Conservation (phyloP, 2,888 invertebrate species). For the Rotaria magnacalcarata region DNA sequence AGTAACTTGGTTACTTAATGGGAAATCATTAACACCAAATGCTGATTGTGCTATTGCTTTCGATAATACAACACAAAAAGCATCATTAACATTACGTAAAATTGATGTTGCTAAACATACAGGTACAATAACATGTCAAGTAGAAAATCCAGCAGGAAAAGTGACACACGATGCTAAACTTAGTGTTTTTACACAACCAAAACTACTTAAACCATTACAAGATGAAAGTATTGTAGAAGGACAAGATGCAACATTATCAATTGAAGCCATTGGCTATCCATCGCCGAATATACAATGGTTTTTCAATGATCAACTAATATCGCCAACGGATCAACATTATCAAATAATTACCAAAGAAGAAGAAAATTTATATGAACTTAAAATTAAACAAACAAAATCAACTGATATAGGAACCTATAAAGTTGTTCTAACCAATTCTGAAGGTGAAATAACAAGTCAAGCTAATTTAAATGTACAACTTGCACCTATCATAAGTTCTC, state of each 20-base stretch:
- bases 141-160: constrained; percentile 3
- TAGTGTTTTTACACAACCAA: background rate
- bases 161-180: constrained; percentile 8
- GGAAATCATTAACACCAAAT: background rate
- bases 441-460: background rate
- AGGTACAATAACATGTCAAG: constrained; percentile 17
- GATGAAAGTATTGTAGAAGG: constrained; percentile 55
- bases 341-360: background rate
- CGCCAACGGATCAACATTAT: constrained; percentile 14
- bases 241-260: constrained; percentile 61
- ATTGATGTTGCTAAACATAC: constrained; percentile 25
- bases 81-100: constrained; percentile 4
- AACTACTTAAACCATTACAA: constrained; percentile 37
- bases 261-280: constrained; percentile 67
- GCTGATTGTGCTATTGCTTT: constrained; percentile 8
- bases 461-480: constrained; percentile 11
- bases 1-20: constrained; percentile 40
- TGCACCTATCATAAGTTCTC: background rate
- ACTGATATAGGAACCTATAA: background rate
- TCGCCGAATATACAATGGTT: constrained; percentile 66
- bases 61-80: background rate
- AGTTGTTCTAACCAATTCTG: background rate
- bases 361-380: background rate
- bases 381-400: constrained; percentile 28
- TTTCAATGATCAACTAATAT: constrained; percentile 66